Evolutionary conservation across 1,140 invertebrate genomes (phyloP), one percentile per base, ranked within the genome.

Genomic region (Melipona quadrifasciata): DNA sequence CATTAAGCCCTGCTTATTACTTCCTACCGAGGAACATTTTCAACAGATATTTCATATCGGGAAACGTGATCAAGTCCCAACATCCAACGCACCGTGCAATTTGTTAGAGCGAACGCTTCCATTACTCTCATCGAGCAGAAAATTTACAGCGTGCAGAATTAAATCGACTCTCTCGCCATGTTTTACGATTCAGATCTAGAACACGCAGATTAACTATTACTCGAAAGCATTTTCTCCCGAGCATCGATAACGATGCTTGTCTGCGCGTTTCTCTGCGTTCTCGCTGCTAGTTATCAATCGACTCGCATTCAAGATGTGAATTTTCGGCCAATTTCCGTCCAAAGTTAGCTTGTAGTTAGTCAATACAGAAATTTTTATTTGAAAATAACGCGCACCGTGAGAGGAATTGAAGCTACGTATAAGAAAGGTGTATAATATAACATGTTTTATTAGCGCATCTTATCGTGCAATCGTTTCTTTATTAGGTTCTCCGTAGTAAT

Each of bases 1-100:
- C 70, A 77, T 77, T 27, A 83, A 83, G 31, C 3, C 31, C 19
- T 39, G 34, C 74, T 78, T 83, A 83, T 83, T 83, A 71, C 31
- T 58, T 58, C 55, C 64, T 27, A 5, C 47, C 16, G n/a, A 21
- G 53, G 4, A 47, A 73, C 27, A 61, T 61, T 53, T 51, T 27
- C 24, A 72, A 55, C 24, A 61, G 39, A 80, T 47, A 80, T 39
- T 39, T 24, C 57, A 65, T 51, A 64, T 81, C 47, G 57, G 53
- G 61, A 64, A 65, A 34, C 53, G 65, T 39, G 53, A 65, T 73
- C 51, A 64, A 14, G 27, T 5, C 24, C 39, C 2, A 47, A 24
- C 19, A 14, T n/a, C 14, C 3, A 24, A 47, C 19, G 11, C 53
- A 61, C n/a, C 4, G 2, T 61, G 14, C 58, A n/a, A 61, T 61